Evolutionary conservation across 2,888 invertebrate species (phyloP).

Genomic region (Bruchidius siliquastri): DNA sequence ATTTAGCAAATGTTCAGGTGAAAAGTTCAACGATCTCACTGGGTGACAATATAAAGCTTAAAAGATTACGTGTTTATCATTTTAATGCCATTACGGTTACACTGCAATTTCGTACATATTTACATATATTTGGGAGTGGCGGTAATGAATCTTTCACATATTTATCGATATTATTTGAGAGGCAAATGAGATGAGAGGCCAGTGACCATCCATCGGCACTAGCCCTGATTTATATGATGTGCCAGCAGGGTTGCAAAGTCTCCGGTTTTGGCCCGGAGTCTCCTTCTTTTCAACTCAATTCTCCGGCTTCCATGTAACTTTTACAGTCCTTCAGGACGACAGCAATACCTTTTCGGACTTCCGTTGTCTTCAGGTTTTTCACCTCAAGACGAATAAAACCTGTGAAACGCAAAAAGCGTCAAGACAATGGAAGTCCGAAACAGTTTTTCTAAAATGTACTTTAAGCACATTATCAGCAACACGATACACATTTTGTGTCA

Average conservation of each 20-base stretch:
- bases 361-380: no score
- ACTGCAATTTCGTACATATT: neutral
- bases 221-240: neutral
- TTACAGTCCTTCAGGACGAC: no score
- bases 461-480: no score
- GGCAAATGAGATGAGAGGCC: neutral
- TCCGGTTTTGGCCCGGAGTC: no score
- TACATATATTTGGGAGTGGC: neutral
- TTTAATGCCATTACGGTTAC: neutral
- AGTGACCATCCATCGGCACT: neutral
- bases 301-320: no score
- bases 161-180: neutral
- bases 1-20: neutral
- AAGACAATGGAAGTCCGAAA: no score
- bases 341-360: no score
- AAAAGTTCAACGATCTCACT: neutral
- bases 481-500: no score
- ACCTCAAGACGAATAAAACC: no score
- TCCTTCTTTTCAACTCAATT: no score
- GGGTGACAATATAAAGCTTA: neutral
- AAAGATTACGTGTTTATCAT: neutral
- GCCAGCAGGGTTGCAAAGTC: neutral
- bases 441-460: no score
- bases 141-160: neutral
- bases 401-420: no score